Evolutionary conservation across 2,113 vertebrate species (phyloP).

Genomic region (Peromyscus californicus): DNA sequence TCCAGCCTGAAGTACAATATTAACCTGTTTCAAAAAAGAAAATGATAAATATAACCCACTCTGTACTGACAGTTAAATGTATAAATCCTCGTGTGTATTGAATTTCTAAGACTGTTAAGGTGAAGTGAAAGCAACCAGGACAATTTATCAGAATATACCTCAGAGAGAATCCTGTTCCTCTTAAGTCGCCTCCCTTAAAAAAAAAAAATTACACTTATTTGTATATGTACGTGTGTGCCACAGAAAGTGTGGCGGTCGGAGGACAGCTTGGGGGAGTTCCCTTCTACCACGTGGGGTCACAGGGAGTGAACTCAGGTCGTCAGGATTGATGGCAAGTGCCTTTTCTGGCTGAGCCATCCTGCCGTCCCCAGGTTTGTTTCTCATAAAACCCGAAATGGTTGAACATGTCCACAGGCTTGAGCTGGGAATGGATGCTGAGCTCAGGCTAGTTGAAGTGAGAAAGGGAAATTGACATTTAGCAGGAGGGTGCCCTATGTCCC

Average conservation of each 20-base stretch:
- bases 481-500: background rate
- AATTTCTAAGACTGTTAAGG: background rate
- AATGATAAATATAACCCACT: background rate
- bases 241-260: too few species aligned
- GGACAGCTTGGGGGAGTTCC: background rate
- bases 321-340: background rate
- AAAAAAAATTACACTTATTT: background rate
- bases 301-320: background rate
- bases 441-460: background rate
- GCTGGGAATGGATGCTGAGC: background rate
- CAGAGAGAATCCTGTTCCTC: background rate
- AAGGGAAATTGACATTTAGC: background rate
- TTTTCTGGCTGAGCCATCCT: background rate
- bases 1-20: background rate
- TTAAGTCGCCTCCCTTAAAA: background rate
- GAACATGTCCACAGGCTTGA: background rate
- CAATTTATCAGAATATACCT: background rate
- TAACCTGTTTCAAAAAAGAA: background rate
- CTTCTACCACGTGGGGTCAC: background rate
- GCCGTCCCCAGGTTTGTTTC: background rate
- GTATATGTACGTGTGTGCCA: background rate
- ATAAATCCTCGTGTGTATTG: background rate
- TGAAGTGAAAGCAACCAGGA: background rate
- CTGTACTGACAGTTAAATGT: background rate
- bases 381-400: background rate